Base-by-base conservation (phyloP, 2,797 vertebrate species). In the Lophotriccus pileatus region DNA sequence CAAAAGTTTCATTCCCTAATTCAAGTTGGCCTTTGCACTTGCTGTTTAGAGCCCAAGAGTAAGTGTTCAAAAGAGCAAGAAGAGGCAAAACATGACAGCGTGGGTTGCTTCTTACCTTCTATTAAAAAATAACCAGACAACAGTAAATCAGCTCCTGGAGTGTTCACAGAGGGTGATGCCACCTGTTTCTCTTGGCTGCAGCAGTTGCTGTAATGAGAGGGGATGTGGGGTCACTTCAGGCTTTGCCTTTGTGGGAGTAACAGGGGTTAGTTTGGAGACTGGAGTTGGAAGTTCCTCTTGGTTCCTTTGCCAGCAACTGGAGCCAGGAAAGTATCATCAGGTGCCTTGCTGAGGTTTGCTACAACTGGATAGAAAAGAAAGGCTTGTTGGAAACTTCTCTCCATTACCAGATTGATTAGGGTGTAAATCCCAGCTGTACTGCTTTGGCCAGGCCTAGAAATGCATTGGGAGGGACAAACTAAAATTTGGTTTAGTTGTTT, bases 121-220 rank as follows among this genome's bases (percentile, higher is more conserved):
- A 59, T 93, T 94, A 95, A 95, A 96, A 96, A 95, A 93, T 89
- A 95, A 95, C 92, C 90, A 73, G 80, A 43, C 73, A 72, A 36
- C 39, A 94, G 82, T 84, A 94, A 90, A 96, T 85, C 83, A 52
- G 88, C 93, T 87, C 60, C 67, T 66, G 77, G 84, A 81, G 69
- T 32, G 82, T 69, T 86, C 88, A 69, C 2, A 46, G 76, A 84
- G 69, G 66, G 73, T 20, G 76, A 91, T 91, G 69, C 79, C 94
- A 96, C 90, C 95, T 92, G 90, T 88, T 74, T 62, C 60, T 87
- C 75, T 76, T 79, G 80, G 85, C 84, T 90, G 43, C 59, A 55
- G 73, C 70, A 60, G 72, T 60, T 87, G 68, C 78, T 96, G 28
- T 86, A 81, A 86, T 39, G 81, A 89, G 83, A 69, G 22, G 77